Evolutionary conservation across 2,113 vertebrate species (phyloP).

Genomic region (Embiotoca jacksoni): DNA sequence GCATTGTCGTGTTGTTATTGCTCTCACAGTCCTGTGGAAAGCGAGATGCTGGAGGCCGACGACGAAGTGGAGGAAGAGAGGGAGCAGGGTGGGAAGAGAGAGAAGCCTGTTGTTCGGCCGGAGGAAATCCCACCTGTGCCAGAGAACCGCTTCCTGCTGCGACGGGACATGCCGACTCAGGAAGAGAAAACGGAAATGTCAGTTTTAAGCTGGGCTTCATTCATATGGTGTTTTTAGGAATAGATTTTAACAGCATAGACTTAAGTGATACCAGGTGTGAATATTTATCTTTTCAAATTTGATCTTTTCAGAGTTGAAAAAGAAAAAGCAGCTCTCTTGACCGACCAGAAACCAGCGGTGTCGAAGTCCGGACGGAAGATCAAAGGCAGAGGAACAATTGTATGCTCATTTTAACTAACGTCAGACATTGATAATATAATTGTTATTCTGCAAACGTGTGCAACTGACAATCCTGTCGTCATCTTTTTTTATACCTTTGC

Average conservation of each 20-base stretch:
- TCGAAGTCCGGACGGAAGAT: constrained; percentile 98
- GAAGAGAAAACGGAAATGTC: constrained; percentile 88
- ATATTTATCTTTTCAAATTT: constrained; percentile 14
- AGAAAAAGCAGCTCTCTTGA: constrained; percentile 77
- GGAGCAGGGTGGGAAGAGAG: constrained; percentile 88
- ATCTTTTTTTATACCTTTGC: background rate
- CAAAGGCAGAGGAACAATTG: constrained; percentile 97
- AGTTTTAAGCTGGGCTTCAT: constrained; percentile 40
- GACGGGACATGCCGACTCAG: constrained; percentile 89
- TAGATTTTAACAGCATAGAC: background rate
- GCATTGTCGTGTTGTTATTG: constrained; percentile 12
- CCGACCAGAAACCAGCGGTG: constrained; percentile 91
- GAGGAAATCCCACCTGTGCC: constrained; percentile 98
- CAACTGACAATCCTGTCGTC: background rate
- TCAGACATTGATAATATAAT: background rate
- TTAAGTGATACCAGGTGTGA: background rate
- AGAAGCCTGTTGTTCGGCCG: constrained; percentile 94
- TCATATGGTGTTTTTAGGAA: background rate
- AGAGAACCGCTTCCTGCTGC: constrained; percentile 95
- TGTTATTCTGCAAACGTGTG: background rate
- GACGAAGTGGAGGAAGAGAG: constrained; percentile 83
- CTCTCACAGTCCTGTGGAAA: constrained; percentile 82
- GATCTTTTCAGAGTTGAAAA: constrained; percentile 83
- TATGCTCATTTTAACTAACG: constrained; percentile 71
- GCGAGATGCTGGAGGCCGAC: constrained; percentile 80